Evolutionary conservation across 2,797 vertebrate genomes (phyloP).

Genomic region (Toxotes lorentzi): DNA sequence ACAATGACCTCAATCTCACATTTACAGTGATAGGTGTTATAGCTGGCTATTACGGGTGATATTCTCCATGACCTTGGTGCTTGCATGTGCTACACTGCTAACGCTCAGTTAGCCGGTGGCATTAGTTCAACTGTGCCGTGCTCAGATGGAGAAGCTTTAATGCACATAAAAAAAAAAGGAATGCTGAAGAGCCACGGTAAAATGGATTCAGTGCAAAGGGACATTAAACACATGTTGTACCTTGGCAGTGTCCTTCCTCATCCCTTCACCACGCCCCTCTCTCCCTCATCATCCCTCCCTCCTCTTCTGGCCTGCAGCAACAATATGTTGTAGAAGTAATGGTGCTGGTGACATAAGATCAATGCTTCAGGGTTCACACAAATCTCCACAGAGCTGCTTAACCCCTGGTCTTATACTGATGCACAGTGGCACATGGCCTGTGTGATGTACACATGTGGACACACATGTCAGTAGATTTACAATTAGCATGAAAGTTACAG

Average conservation of each 20-base stretch:
- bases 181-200: conserved; percentile 42
- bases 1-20: conserved; percentile 63
- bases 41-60: conserved; percentile 52
- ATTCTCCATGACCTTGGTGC: conserved; percentile 75
- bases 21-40: conserved; percentile 59
- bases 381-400: conserved; percentile 79
- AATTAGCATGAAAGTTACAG: conserved; percentile 34
- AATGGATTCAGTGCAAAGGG: conserved; percentile 51
- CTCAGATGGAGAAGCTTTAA: conserved; percentile 38
- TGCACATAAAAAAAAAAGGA: conserved; percentile 32
- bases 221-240: conserved; percentile 68
- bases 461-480: conserved; percentile 34
- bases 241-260: conserved; percentile 70
- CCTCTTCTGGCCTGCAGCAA: conserved; percentile 65
- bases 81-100: conserved; percentile 42
- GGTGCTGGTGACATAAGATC: conserved; percentile 85
- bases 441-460: conserved; percentile 47
- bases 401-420: conserved; percentile 66
- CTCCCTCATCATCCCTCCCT: conserved; percentile 39
- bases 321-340: conserved; percentile 82
- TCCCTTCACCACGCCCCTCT: conserved; percentile 35
- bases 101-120: conserved; percentile 51
- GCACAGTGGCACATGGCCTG: conserved; percentile 59
- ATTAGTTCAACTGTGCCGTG: conserved; percentile 43
- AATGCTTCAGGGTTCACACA: conserved; percentile 83